Evolutionary conservation across 2,113 vertebrate genomes (phyloP).

Genomic region (Poeciliopsis occidentalis): DNA sequence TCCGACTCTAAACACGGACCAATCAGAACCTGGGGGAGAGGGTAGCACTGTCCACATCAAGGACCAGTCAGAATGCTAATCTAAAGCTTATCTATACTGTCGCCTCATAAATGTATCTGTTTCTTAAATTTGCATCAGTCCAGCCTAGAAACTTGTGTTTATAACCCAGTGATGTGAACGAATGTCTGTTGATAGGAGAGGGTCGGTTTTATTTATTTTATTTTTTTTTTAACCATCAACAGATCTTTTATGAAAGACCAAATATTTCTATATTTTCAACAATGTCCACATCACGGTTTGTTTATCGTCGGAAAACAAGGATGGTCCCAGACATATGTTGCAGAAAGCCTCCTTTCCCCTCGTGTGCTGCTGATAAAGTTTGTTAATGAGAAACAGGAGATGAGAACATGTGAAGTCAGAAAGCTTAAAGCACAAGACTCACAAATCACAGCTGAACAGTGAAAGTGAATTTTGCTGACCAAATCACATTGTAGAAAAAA

Average conservation of each 20-base stretch:
- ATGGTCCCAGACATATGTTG: not conserved
- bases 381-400: not conserved
- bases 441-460: not conserved
- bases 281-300: not conserved
- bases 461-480: not conserved
- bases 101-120: constrained; percentile 55
- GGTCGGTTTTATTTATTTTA: constrained; percentile 24
- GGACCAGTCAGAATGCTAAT: constrained; percentile 57
- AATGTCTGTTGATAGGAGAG: constrained; percentile 12
- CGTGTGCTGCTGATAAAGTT: not conserved
- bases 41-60: constrained; percentile 34
- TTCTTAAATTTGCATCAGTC: constrained; percentile 60
- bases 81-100: constrained; percentile 22
- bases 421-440: not conserved
- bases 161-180: constrained; percentile 20
- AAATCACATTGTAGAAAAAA: not conserved
- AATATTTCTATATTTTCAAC: constrained; percentile 2
- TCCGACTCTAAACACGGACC: constrained; percentile 39
- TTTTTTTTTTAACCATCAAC: constrained; percentile 18
- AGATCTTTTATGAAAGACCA: constrained; percentile 29
- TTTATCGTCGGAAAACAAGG: not conserved
- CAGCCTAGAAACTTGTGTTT: constrained; percentile 57
- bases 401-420: not conserved
- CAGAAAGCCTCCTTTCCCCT: not conserved
- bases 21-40: constrained; percentile 58